Evolutionary conservation across 2,113 vertebrate genomes (phyloP).

Genomic region (Vombatus ursinus): DNA sequence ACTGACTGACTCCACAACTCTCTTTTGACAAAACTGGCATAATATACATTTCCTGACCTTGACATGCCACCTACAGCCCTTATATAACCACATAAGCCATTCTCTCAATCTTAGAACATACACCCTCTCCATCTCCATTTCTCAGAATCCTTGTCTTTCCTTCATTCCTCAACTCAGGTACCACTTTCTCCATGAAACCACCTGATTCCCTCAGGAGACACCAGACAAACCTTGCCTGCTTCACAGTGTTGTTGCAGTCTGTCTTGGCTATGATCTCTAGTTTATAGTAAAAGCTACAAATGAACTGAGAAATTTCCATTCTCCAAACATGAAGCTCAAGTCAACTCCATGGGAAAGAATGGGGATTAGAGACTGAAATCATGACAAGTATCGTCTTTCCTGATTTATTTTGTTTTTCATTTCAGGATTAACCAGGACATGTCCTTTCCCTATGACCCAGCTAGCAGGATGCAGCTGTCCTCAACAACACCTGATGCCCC

Average conservation of each 20-base stretch:
- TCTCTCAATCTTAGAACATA: background rate
- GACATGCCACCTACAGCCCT: background rate
- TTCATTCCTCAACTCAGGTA: background rate
- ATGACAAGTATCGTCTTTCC: background rate
- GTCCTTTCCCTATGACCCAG: too few relatives aligned
- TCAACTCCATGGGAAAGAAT: background rate
- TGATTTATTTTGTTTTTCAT: background rate
- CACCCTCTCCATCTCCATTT: background rate
- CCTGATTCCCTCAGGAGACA: background rate
- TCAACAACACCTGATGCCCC: background rate
- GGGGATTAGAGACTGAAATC: background rate
- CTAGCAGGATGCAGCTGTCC: background rate
- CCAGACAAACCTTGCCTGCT: background rate
- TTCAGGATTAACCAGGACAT: background rate
- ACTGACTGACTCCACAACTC: background rate
- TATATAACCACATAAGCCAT: background rate
- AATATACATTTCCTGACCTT: background rate
- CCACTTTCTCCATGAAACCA: background rate
- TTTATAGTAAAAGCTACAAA: background rate
- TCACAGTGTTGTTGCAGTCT: background rate
- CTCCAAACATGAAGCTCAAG: background rate
- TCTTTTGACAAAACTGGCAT: background rate
- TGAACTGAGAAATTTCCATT: background rate
- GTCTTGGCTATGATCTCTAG: background rate
- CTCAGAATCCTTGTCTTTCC: background rate